Conservation (phyloP, 2,113 vertebrate species). For the Platysternon megacephalum region DNA sequence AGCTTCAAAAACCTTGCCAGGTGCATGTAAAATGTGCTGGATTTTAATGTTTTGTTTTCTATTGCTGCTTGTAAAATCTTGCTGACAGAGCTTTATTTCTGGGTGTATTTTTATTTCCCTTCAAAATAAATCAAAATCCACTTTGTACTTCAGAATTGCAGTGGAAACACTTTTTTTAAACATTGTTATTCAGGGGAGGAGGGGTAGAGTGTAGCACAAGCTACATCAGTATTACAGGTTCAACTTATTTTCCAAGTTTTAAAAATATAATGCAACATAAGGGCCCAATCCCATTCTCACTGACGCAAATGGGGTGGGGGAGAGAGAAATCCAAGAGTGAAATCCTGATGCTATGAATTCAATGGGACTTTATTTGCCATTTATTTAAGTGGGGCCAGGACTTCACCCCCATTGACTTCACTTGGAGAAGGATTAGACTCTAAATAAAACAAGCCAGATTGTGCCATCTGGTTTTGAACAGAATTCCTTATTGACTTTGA, state of each 20-base stretch:
- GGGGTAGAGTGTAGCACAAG: accelerated
- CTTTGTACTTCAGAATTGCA: background rate
- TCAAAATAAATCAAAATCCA: background rate
- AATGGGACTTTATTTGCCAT: background rate
- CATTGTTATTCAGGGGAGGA: background rate
- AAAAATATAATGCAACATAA: background rate
- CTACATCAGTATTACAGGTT: background rate
- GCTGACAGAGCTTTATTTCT: background rate
- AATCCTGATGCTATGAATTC: background rate
- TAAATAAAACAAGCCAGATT: background rate
- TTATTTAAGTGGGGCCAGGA: background rate
- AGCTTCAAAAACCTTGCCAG: background rate
- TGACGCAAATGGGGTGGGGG: background rate
- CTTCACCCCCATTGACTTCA: background rate
- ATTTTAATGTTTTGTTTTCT: background rate
- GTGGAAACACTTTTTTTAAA: background rate
- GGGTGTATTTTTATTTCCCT: background rate
- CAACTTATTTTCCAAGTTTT: background rate
- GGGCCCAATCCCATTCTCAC: background rate
- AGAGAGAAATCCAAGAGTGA: background rate
- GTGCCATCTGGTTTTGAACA: background rate
- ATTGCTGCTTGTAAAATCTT: background rate
- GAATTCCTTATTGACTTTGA: background rate
- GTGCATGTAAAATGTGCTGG: background rate
- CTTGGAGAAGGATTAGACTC: background rate